Evolutionary conservation across 2,888 invertebrate species (phyloP).

Genomic region (Drosophila aldrichi): DNA sequence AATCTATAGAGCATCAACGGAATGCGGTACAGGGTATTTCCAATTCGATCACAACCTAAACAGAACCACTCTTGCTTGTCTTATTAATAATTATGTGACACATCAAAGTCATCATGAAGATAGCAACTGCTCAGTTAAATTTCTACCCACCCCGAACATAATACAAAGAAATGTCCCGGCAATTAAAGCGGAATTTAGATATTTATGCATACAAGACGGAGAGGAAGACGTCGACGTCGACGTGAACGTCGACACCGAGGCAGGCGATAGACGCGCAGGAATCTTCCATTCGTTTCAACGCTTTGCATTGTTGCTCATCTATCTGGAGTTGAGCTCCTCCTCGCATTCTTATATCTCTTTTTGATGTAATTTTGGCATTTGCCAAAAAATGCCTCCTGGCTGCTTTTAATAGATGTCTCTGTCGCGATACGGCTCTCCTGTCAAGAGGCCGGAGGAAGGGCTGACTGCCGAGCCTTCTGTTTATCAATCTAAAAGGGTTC

Average conservation of each 20-base stretch:
- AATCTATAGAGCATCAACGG: too few species aligned
- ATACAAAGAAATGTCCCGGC: constrained; percentile 43
- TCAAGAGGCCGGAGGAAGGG: constrained; percentile 21
- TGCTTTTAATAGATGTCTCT: constrained; percentile 58
- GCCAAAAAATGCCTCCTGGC: constrained; percentile 68
- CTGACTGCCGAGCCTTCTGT: constrained; percentile 1
- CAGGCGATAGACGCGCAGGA: constrained; percentile 45
- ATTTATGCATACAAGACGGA: constrained; percentile 57
- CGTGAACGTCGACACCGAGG: background rate
- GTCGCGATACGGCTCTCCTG: constrained; percentile 54
- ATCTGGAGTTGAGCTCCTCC: constrained; percentile 42
- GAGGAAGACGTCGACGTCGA: constrained; percentile 2
- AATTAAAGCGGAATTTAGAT: constrained; percentile 67
- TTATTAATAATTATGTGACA: constrained; percentile 66
- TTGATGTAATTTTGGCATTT: constrained; percentile 81
- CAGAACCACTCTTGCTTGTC: constrained; percentile 12
- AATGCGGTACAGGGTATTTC: background rate
- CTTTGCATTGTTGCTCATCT: constrained; percentile 44
- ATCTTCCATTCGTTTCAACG: constrained; percentile 36
- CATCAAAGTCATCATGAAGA: constrained; percentile 79
- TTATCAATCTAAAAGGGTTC: constrained; percentile 33
- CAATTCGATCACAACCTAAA: background rate
- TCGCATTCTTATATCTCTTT: constrained; percentile 68
- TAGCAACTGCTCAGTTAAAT: constrained; percentile 56
- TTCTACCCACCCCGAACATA: constrained; percentile 10